Conservation (phyloP, 2,888 invertebrate species). For the Drepanosiphum platanoidis region DNA sequence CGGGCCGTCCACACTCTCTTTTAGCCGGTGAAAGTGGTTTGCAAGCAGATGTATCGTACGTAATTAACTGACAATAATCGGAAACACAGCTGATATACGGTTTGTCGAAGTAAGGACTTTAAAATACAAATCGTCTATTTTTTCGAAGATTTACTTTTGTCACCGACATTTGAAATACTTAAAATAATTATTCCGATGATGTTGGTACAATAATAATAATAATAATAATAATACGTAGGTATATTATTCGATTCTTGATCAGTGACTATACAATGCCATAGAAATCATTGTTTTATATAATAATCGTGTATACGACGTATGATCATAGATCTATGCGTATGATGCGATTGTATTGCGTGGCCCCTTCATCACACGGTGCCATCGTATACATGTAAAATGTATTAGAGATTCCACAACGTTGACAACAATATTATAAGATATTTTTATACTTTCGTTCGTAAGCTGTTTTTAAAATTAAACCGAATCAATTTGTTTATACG, state of each 20-base stretch:
- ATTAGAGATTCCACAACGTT: too few species aligned
- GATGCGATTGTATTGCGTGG: too few species aligned
- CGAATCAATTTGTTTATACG: too few species aligned
- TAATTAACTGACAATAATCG: slow-evolving; percentile 28
- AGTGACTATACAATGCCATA: too few species aligned
- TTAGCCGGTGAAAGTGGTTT: slow-evolving; percentile 57
- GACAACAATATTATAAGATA: too few species aligned
- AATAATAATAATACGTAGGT: too few species aligned
- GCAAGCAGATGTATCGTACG: slow-evolving; percentile 42
- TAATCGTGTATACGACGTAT: background rate
- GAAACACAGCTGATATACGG: slow-evolving; percentile 23
- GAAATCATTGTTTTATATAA: background rate
- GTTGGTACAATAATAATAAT: background rate
- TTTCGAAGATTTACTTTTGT: background rate
- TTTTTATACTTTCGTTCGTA: too few species aligned
- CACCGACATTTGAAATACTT: too few species aligned
- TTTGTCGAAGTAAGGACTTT: background rate
- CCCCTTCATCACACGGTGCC: too few species aligned
- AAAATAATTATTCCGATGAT: background rate
- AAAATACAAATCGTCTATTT: background rate
- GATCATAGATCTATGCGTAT: too few species aligned
- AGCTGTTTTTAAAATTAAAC: too few species aligned
- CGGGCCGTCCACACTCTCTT: slow-evolving; percentile 52
- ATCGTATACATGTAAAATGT: too few species aligned
- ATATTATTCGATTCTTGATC: background rate